phyloP scores from a whole-genome alignment of 2,888 invertebrate species.

The Anorthoa munda region DNA sequence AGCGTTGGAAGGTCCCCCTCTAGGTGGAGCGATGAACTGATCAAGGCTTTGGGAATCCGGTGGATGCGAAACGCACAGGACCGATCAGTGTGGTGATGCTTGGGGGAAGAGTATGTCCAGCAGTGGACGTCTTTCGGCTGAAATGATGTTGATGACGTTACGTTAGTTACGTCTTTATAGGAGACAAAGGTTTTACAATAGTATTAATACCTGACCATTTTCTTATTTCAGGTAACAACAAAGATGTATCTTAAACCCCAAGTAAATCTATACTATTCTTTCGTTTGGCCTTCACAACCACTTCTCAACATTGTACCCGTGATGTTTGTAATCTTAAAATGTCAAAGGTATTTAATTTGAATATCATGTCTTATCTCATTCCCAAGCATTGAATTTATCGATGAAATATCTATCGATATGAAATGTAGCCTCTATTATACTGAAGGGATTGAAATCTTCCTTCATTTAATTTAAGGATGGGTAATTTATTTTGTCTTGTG shows the following conservation, averaged over 20 bases:
- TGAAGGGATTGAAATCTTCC: constrained; percentile 50
- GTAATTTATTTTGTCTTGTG: constrained; percentile 35
- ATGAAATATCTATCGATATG: constrained; percentile 81
- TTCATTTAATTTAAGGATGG: constrained; percentile 50
- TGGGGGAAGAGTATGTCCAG: too few species aligned
- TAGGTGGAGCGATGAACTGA: too few species aligned
- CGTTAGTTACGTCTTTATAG: neutral
- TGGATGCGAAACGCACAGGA: too few species aligned
- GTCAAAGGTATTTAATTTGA: constrained; percentile 91
- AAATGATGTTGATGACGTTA: too few species aligned
- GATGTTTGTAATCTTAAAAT: constrained; percentile 90
- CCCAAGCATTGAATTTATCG: constrained; percentile 87
- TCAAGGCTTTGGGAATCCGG: too few species aligned
- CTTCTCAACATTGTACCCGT: constrained; percentile 84
- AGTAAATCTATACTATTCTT: constrained; percentile 75
- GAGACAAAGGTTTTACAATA: neutral
- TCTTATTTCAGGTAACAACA: neutral
- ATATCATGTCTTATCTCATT: constrained; percentile 88
- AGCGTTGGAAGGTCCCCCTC: too few species aligned
- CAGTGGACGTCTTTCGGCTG: too few species aligned
- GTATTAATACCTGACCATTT: neutral
- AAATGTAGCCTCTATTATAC: constrained; percentile 65
- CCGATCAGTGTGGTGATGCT: too few species aligned
- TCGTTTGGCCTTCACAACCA: constrained; percentile 79
- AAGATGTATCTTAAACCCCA: neutral